A percentile compares a stretch with the other conserved stretches of the same genome.
Evolutionary conservation across 2,797 vertebrate species (phyloP).

Genomic region (Gallinago nigripennis): DNA sequence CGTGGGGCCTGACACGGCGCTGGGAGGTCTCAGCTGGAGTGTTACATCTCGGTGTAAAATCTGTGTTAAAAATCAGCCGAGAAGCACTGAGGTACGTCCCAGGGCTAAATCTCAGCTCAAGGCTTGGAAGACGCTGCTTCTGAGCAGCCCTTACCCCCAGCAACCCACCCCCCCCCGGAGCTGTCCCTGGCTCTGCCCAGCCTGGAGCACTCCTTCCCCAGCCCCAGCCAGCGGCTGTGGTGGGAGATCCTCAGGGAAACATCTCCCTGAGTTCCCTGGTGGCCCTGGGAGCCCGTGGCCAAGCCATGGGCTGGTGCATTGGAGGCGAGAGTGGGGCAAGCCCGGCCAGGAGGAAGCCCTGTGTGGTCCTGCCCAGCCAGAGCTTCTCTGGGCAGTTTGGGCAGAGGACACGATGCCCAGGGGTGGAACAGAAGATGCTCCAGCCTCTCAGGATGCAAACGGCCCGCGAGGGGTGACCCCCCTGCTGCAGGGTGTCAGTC

Average conservation of each 20-base stretch:
- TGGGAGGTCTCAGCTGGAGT: background rate
- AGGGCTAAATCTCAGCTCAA: too few species aligned
- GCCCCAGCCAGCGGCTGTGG: background rate
- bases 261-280: fast-evolving
- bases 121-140: background rate
- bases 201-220: background rate
- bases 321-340: background rate
- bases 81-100: too few species aligned
- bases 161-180: background rate
- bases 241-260: background rate
- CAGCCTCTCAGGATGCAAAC: background rate
- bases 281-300: background rate
- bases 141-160: background rate
- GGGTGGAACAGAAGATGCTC: background rate
- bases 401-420: fast-evolving
- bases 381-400: fast-evolving
- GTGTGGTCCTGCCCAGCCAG: fast-evolving
- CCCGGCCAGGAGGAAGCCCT: fast-evolving
- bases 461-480: fast-evolving
- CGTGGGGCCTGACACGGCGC: fast-evolving
- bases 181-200: background rate
- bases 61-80: too few species aligned
- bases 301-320: fast-evolving
- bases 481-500: background rate
- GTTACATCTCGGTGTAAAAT: too few species aligned